Evolutionary conservation across 35 echinoderm and acorn worm species (phyloP), one percentile per base, ranked within the genome.

Genomic region (Holothuria glaberrima): DNA sequence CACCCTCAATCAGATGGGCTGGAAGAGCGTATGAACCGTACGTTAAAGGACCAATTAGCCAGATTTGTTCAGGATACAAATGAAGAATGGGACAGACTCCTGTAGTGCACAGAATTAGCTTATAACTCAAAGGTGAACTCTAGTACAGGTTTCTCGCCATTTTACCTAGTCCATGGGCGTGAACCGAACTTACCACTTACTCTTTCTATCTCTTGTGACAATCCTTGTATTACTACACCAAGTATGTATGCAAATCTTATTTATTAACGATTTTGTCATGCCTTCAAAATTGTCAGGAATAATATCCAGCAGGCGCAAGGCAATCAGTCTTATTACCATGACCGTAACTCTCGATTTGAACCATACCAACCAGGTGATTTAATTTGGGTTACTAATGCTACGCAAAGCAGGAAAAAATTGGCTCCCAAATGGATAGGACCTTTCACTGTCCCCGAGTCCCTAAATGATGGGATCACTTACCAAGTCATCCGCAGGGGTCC

Each of bases 1-100:
- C 90, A 91, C 62, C 78, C 90, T 69, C 77, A 91, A 58, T 83
- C 90, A 27, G 90, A 91, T 86, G 76, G 90, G 5, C 44, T 91
- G 46, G 22, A 85, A 70, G 78, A 91, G 60, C 35, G 90, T 56
- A 77, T 83, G 22, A 91, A 91, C 56, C 58, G 63, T 18, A 91
- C 78, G 0, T 68, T 91, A 24, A 82, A 91, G 48, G 76, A 91
- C 13, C 90, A 83, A 59, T 74, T 91, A 6, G 77, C 62, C 24
- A 91, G 54, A 31, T 83, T 36, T 58, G 9, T 85, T 2, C 6
- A 91, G 20, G 41, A 70, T 18, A 48, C 75, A 1, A 46, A 71
- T 48, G 59, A 44, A 71, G 65, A 81, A 21, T 91, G 90, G 90
- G 90, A 91, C 34, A 60, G n/a, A 13, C 21, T 82, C 16, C 52